A percentile compares a stretch with the other conserved stretches of the same genome.
These are phyloP conservation scores for Hemitrygon akajei DNA, from an alignment of 2,797 vertebrate genomes.

Conservation along the genomic window DNA sequence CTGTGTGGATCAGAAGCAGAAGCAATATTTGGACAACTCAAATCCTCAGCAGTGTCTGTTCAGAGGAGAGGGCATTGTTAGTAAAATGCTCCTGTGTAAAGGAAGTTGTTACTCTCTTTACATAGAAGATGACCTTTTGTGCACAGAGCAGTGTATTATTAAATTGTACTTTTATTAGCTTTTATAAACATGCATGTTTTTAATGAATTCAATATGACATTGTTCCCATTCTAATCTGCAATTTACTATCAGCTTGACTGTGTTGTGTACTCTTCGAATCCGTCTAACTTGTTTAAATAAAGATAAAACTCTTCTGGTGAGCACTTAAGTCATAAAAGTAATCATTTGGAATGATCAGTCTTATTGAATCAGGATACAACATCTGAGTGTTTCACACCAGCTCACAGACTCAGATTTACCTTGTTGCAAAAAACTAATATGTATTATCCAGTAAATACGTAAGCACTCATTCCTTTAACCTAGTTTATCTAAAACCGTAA, in stretches of 20 bases:
- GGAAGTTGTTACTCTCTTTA: background rate
- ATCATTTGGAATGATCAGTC: background rate
- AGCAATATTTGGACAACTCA: background rate
- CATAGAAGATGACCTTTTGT: background rate
- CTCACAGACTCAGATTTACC: background rate
- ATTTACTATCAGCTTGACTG: background rate
- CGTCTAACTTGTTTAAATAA: background rate
- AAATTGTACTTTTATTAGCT: background rate
- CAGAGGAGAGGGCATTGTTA: background rate
- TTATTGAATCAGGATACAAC: background rate
- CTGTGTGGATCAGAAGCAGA: background rate
- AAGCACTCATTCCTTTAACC: background rate
- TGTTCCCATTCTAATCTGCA: background rate
- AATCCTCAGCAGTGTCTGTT: background rate
- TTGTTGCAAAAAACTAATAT: background rate
- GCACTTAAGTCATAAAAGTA: background rate
- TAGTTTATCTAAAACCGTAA: background rate
- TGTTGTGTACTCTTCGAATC: background rate
- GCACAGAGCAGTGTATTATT: background rate
- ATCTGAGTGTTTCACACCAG: background rate
- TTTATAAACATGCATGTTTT: background rate
- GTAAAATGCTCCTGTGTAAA: too few relatives aligned
- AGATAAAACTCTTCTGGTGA: background rate
- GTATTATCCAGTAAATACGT: background rate
- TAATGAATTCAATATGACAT: background rate